phyloP scores from a whole-genome alignment of 35 echinoderm and acorn worm species.

The Heliocidaris erythrogramma region DNA sequence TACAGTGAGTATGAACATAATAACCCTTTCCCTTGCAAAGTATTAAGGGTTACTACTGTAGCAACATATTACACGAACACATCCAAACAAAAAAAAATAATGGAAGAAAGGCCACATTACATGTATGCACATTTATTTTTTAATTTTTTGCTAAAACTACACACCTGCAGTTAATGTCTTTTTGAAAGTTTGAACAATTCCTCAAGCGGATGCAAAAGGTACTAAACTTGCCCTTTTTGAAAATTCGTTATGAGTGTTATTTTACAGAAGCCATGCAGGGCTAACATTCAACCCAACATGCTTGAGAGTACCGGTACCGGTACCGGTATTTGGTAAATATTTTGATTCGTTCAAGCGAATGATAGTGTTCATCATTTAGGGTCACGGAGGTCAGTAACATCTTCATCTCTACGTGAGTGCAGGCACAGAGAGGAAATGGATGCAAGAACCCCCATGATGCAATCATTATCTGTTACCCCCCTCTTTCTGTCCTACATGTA shows the following conservation, averaged over 20 bases:
- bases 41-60: background rate
- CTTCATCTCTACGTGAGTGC: background rate
- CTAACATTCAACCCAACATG: background rate
- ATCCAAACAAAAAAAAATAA: background rate
- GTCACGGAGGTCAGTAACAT: background rate
- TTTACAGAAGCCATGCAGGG: background rate
- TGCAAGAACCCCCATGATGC: background rate
- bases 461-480: background rate
- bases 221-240: background rate
- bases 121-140: background rate
- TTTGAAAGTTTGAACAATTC: background rate
- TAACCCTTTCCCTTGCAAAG: background rate
- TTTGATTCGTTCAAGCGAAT: background rate
- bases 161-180: background rate
- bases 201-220: background rate
- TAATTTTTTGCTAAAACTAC: background rate
- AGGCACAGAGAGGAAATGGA: background rate
- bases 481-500: background rate
- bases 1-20: background rate
- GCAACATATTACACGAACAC: background rate
- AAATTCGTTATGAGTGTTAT: background rate
- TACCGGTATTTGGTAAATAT: background rate
- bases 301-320: too few species aligned
- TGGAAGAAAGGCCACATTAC: background rate
- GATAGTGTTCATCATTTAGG: background rate